A percentile compares a stretch with the other conserved stretches of the same genome.
phyloP scores from a whole-genome alignment of 2,797 vertebrate genomes.

The Syndactyla subalaris region DNA sequence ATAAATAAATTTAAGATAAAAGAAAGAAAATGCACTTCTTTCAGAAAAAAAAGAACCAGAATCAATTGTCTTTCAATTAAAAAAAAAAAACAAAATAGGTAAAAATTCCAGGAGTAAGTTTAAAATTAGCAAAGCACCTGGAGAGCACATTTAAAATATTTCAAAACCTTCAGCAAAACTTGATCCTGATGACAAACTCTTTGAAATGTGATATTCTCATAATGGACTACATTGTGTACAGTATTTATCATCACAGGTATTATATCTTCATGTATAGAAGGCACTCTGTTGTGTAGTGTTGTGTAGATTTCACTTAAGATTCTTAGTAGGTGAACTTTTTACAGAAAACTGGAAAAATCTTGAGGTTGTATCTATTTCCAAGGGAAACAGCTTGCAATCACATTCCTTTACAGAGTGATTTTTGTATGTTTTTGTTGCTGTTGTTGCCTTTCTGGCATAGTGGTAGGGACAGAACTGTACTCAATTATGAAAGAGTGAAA shows the following conservation, averaged over 20 bases:
- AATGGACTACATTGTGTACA: background rate
- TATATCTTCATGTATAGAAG: background rate
- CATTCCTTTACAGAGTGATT: background rate
- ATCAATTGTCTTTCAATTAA: background rate
- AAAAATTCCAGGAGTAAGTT: background rate
- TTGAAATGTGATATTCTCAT: background rate
- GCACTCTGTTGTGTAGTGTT: background rate
- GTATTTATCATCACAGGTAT: background rate
- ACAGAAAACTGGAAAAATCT: slow-evolving; percentile 14
- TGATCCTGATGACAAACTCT: background rate
- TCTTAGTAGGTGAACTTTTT: background rate
- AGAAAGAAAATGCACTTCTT: background rate
- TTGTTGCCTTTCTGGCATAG: slow-evolving; percentile 35
- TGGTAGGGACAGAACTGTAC: background rate
- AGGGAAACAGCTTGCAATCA: slow-evolving; percentile 41
- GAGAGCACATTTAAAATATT: background rate
- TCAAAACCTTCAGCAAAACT: background rate
- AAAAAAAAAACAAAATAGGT: background rate
- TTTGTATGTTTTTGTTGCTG: slow-evolving; percentile 5
- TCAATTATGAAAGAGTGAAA: background rate
- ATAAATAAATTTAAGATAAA: background rate
- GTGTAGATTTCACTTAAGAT: background rate
- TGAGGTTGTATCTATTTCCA: slow-evolving; percentile 5
- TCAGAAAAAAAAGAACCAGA: background rate
- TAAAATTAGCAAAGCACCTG: slow-evolving; percentile 1